phyloP scores from a whole-genome alignment of 2,797 vertebrate genomes.

The Syndactyla subalaris region DNA sequence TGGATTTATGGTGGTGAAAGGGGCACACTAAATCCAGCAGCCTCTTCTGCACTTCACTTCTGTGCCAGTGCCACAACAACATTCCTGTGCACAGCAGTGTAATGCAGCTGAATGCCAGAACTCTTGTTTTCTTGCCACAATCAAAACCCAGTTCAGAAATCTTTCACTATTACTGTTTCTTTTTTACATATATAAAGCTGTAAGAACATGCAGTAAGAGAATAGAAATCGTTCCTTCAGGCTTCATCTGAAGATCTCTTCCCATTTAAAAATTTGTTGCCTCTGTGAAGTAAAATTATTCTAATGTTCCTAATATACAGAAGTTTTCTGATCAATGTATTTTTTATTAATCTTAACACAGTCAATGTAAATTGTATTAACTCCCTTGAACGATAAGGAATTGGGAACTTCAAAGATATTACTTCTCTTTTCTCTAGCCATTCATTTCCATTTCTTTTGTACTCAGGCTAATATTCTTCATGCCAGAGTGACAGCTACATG shows the following conservation, averaged over 20 bases:
- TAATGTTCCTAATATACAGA: not conserved
- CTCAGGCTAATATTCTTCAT: not conserved
- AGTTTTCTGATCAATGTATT: constrained; percentile 2
- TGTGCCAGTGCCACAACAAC: not conserved
- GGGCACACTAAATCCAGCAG: not conserved
- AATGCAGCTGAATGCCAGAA: not conserved
- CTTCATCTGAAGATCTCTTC: not conserved
- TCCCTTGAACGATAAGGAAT: not conserved
- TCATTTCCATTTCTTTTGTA: constrained; percentile 20
- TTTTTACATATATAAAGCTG: not conserved
- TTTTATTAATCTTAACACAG: constrained; percentile 11
- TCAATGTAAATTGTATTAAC: not conserved
- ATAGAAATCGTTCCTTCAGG: not conserved
- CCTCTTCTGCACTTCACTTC: not conserved
- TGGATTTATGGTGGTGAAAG: not conserved
- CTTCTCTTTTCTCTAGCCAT: not conserved
- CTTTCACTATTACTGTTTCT: not conserved
- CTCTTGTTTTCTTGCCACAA: not conserved
- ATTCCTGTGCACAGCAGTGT: not conserved
- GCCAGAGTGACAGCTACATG: not conserved
- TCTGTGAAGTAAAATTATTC: not conserved
- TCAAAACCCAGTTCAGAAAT: not conserved
- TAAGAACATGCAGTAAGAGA: not conserved
- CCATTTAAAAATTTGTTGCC: not conserved
- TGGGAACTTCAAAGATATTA: constrained; percentile 4